phyloP scores from a whole-genome alignment of 2,888 invertebrate genomes.

The Pimpla rufipes region DNA sequence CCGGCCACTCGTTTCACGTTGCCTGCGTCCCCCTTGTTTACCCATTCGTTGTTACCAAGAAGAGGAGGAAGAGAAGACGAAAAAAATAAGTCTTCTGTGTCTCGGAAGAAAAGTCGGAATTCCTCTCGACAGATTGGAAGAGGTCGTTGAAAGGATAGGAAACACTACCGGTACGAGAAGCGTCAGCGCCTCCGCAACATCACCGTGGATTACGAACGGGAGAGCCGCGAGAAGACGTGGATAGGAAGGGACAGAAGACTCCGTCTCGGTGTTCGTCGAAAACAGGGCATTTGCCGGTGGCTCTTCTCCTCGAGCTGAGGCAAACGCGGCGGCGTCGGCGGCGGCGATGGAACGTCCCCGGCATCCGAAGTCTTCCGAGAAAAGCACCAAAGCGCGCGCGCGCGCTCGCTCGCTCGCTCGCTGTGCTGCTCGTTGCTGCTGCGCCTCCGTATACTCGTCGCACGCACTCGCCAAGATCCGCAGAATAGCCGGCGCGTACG shows the following conservation, averaged over 20 bases:
- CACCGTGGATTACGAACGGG: slow-evolving; percentile 21
- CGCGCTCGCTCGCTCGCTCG: too few species aligned
- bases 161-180: slow-evolving; percentile 18
- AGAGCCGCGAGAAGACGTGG: background rate
- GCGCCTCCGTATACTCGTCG: slow-evolving; percentile 4
- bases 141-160: slow-evolving; percentile 15
- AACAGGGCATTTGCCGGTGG: slow-evolving; percentile 32
- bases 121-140: slow-evolving; percentile 34
- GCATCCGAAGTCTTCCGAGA: slow-evolving; percentile 62
- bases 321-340: slow-evolving; percentile 58
- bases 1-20: slow-evolving; percentile 22
- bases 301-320: slow-evolving; percentile 35
- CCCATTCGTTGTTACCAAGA: slow-evolving; percentile 32
- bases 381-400: slow-evolving; percentile 54
- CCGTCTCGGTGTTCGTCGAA: slow-evolving; percentile 62
- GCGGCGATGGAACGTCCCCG: slow-evolving; percentile 50
- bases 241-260: slow-evolving; percentile 23
- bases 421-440: slow-evolving; percentile 24
- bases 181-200: slow-evolving; percentile 16
- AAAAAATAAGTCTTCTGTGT: background rate
- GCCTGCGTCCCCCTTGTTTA: slow-evolving; percentile 42
- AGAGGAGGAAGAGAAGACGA: background rate
- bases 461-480: slow-evolving; percentile 53
- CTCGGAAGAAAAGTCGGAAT: slow-evolving; percentile 39
- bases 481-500: background rate